Percentiles rank a stretch among this genome's conserved stretches.
Conservation (phyloP, 2,797 vertebrate species). For the Chanos chanos region DNA sequence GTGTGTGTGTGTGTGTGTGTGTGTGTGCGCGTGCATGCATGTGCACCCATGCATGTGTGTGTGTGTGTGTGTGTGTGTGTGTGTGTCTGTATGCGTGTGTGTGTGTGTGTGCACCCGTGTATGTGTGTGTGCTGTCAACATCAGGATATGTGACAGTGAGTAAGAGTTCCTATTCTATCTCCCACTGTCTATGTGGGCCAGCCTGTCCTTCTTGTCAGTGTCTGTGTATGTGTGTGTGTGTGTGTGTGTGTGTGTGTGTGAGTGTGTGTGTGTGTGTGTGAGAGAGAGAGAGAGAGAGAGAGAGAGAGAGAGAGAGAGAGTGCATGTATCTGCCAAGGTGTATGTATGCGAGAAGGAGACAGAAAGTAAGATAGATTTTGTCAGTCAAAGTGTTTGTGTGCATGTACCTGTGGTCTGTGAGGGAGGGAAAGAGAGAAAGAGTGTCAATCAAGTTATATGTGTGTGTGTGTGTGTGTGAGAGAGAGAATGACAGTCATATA, state of each 20-base stretch:
- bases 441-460: no score
- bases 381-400: no score
- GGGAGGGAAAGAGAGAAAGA: no score
- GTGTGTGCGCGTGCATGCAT: slow-evolving; percentile 10
- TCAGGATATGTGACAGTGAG: no score
- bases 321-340: slow-evolving; percentile 5
- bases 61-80: slow-evolving; percentile 5
- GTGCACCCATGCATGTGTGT: no score
- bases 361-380: no score
- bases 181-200: neutral
- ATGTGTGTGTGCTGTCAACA: slow-evolving; percentile 3
- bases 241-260: neutral
- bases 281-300: slow-evolving; percentile 6
- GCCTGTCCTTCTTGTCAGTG: neutral
- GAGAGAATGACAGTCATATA: slow-evolving; percentile 8
- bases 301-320: slow-evolving; percentile 25
- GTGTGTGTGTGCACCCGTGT: neutral
- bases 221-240: slow-evolving; percentile 9
- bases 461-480: slow-evolving; percentile 6
- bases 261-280: neutral
- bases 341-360: neutral
- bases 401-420: no score
- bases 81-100: slow-evolving; percentile 8
- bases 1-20: slow-evolving; percentile 20
- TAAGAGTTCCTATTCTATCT: no score